phyloP scores from a whole-genome alignment of 2,888 invertebrate genomes.

The Trichogramma dendrolimi region DNA sequence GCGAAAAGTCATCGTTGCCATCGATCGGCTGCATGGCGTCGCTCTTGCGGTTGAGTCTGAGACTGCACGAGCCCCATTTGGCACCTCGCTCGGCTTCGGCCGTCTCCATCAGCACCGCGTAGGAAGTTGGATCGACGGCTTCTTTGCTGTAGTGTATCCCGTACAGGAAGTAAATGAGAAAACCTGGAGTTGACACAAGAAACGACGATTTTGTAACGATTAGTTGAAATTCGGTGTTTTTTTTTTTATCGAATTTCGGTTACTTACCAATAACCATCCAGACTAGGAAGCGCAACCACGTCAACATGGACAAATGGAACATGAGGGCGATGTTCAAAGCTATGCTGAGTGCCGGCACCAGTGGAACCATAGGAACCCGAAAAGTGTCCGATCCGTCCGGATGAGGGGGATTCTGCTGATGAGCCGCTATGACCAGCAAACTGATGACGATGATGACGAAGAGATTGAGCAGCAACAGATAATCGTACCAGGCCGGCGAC shows the following conservation, averaged over 20 bases:
- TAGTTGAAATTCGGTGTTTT: neutral
- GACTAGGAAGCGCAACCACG: slow-evolving; percentile 79
- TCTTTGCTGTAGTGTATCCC: slow-evolving; percentile 83
- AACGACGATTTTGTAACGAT: neutral
- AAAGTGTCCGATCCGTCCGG: slow-evolving; percentile 60
- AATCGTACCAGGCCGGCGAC: slow-evolving; percentile 63
- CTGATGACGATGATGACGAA: slow-evolving; percentile 63
- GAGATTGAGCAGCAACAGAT: slow-evolving; percentile 62
- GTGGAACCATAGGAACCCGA: slow-evolving; percentile 77
- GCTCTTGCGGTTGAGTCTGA: slow-evolving; percentile 41
- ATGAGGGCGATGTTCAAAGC: slow-evolving; percentile 78
- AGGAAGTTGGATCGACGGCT: slow-evolving; percentile 60
- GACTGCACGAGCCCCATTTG: slow-evolving; percentile 59
- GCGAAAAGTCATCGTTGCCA: slow-evolving; percentile 28
- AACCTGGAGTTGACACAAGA: slow-evolving; percentile 15
- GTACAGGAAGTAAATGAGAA: slow-evolving; percentile 71
- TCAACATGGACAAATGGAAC: slow-evolving; percentile 74
- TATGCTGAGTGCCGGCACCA: slow-evolving; percentile 74
- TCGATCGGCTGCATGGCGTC: slow-evolving; percentile 45
- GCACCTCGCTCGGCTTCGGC: slow-evolving; percentile 59
- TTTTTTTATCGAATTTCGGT: neutral
- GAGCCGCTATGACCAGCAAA: slow-evolving; percentile 71
- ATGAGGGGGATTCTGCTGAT: slow-evolving; percentile 66
- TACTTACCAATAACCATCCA: slow-evolving; percentile 78
- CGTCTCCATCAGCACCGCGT: slow-evolving; percentile 64